Evolutionary conservation across 2,113 vertebrate species (phyloP).

Genomic region (Pseudorhombus dupliciocellatus): DNA sequence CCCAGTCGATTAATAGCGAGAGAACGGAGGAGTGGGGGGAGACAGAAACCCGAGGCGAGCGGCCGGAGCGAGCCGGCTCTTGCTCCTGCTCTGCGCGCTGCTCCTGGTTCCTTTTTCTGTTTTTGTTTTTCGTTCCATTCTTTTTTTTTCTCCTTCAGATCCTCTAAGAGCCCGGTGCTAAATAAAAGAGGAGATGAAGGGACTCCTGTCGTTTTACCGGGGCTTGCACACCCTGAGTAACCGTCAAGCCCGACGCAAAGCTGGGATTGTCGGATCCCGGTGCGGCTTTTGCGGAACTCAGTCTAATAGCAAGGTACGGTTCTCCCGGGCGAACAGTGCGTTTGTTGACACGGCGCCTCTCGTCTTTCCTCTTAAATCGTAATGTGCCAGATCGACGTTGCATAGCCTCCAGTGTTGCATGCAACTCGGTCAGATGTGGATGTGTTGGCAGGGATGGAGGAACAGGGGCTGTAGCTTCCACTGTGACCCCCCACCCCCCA

Average conservation of each 20-base stretch:
- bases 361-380: not conserved
- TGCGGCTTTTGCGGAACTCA: slow-evolving; percentile 76
- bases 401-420: not conserved
- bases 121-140: not conserved
- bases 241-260: slow-evolving; percentile 62
- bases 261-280: slow-evolving; percentile 63
- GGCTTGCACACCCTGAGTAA: slow-evolving; percentile 59
- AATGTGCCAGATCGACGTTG: not conserved
- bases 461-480: slow-evolving; percentile 25
- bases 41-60: slow-evolving; percentile 25
- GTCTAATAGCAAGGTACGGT: slow-evolving; percentile 72
- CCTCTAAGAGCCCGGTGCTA: slow-evolving; percentile 14
- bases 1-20: slow-evolving; percentile 51
- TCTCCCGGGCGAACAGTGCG: slow-evolving; percentile 12
- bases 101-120: no score
- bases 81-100: not conserved
- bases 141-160: not conserved
- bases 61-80: slow-evolving; percentile 67
- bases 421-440: not conserved
- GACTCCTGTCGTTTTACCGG: slow-evolving; percentile 67
- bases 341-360: slow-evolving; percentile 9
- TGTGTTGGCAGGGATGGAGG: slow-evolving; percentile 6
- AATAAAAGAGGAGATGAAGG: slow-evolving; percentile 63
- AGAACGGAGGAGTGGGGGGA: not conserved
- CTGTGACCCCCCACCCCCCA: not conserved